These are phyloP conservation scores for Micropoecilia bifurca DNA, from an alignment of 2,797 vertebrate species.

Conservation along the genomic window DNA sequence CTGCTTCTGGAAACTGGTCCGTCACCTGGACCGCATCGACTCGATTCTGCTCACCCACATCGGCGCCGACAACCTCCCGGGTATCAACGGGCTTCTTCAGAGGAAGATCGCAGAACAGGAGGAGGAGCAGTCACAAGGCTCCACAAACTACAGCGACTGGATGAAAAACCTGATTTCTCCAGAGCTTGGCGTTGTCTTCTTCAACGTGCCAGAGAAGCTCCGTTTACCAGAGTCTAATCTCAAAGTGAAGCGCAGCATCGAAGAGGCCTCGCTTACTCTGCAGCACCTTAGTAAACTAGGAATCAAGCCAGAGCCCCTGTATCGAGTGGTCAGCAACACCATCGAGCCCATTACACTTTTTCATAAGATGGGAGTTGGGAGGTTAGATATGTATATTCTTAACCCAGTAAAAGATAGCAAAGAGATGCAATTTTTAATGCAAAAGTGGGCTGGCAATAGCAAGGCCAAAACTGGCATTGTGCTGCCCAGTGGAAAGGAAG, in stretches of 20 bases:
- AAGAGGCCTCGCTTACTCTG: slow-evolving; percentile 94
- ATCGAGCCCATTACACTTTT: slow-evolving; percentile 97
- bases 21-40: slow-evolving; percentile 97
- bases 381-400: slow-evolving; percentile 96
- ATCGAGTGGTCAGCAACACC: slow-evolving; percentile 91
- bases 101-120: slow-evolving; percentile 97
- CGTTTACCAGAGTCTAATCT: slow-evolving; percentile 93
- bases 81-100: slow-evolving; percentile 97
- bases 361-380: slow-evolving; percentile 98
- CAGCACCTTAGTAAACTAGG: slow-evolving; percentile 93
- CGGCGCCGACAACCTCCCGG: slow-evolving; percentile 96
- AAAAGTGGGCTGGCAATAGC: slow-evolving; percentile 98
- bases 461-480: slow-evolving; percentile 98
- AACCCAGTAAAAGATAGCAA: slow-evolving; percentile 98
- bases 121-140: slow-evolving; percentile 93
- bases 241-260: slow-evolving; percentile 96
- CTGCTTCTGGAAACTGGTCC: slow-evolving; percentile 99
- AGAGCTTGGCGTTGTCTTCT: slow-evolving; percentile 96
- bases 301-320: slow-evolving; percentile 93
- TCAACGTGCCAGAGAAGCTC: slow-evolving; percentile 96
- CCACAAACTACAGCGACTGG: slow-evolving; percentile 94
- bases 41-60: slow-evolving; percentile 97
- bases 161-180: slow-evolving; percentile 98
- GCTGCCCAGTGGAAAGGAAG: slow-evolving; percentile 93
- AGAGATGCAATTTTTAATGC: slow-evolving; percentile 99